phyloP scores from a whole-genome alignment of 2,888 invertebrate genomes.

The Choristoneura rosaceana region DNA sequence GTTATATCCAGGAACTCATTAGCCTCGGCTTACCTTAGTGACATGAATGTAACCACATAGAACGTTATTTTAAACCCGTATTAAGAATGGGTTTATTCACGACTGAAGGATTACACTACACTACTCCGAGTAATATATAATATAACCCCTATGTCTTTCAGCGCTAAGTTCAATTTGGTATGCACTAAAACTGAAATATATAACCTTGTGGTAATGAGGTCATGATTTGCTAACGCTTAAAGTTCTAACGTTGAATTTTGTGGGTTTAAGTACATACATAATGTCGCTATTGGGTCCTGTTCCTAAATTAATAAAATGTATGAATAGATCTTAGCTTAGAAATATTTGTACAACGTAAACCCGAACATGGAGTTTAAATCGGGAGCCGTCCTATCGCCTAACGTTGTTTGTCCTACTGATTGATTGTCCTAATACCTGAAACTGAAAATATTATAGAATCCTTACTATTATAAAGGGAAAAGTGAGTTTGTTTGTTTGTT shows the following conservation, averaged over 20 bases:
- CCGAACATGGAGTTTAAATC: too few species aligned
- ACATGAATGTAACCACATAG: constrained; percentile 7
- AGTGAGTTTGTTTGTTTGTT: too few species aligned
- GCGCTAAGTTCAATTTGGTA: not conserved
- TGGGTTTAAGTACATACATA: constrained; percentile 28
- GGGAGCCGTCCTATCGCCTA: too few species aligned
- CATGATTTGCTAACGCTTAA: constrained; percentile 39
- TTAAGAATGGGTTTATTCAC: constrained; percentile 38
- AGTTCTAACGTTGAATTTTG: constrained; percentile 44
- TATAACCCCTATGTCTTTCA: not conserved
- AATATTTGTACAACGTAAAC: too few species aligned
- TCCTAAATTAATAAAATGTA: constrained; percentile 4
- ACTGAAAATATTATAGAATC: too few species aligned
- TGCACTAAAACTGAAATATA: not conserved
- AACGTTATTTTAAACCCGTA: constrained; percentile 1
- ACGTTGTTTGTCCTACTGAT: too few species aligned
- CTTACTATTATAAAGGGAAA: too few species aligned
- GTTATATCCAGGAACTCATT: not conserved
- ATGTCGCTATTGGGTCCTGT: constrained; percentile 29
- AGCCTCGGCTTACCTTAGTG: constrained; percentile 20
- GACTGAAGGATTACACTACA: constrained; percentile 5
- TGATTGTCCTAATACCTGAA: too few species aligned
- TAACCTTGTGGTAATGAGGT: not conserved
- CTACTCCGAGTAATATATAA: not conserved
- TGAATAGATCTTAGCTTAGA: not conserved